A percentile compares a stretch with the other conserved stretches of the same genome.
Evolutionary conservation across 2,113 vertebrate genomes (phyloP).

Genomic region (Onychorhynchus coronatus): DNA sequence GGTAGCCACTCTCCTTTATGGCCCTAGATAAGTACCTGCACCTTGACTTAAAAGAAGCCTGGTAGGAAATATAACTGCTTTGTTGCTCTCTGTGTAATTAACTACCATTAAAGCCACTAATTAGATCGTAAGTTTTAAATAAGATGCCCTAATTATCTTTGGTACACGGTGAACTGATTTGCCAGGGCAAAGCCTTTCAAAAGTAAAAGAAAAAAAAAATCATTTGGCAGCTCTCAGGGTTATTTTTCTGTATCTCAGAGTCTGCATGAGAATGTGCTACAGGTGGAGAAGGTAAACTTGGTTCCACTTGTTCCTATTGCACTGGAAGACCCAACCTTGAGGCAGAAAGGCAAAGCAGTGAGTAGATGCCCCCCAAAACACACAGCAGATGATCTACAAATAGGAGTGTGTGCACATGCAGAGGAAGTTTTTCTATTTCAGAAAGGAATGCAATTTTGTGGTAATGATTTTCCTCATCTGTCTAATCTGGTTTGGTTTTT

Average conservation of each 20-base stretch:
- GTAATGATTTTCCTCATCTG: not conserved
- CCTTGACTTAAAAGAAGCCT: conserved; percentile 63
- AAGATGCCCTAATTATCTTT: conserved; percentile 82
- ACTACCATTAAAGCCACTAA: conserved; percentile 78
- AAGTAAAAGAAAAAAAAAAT: conserved; percentile 23
- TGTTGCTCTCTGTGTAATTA: conserved; percentile 81
- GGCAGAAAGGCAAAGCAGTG: not conserved
- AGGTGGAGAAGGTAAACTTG: not conserved
- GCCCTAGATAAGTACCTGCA: conserved; percentile 72
- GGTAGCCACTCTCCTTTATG: conserved; percentile 75
- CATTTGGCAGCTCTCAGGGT: conserved; percentile 42
- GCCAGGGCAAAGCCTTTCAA: conserved; percentile 70
- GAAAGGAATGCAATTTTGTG: not conserved
- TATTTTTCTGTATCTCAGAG: not conserved
- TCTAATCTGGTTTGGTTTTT: not conserved
- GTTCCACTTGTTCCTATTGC: not conserved
- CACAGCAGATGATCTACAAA: not conserved
- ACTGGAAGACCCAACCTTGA: not conserved
- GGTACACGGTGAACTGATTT: conserved; percentile 73
- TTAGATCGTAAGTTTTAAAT: conserved; percentile 84
- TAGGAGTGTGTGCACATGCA: accelerated
- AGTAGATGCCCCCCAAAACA: not conserved
- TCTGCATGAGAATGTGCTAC: not conserved
- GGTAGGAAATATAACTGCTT: conserved; percentile 74
- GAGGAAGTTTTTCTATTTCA: not conserved